A percentile compares a stretch with the other conserved stretches of the same genome.
Conservation (phyloP, 2,888 invertebrate genomes). For the Pristionchus exspectatus region DNA sequence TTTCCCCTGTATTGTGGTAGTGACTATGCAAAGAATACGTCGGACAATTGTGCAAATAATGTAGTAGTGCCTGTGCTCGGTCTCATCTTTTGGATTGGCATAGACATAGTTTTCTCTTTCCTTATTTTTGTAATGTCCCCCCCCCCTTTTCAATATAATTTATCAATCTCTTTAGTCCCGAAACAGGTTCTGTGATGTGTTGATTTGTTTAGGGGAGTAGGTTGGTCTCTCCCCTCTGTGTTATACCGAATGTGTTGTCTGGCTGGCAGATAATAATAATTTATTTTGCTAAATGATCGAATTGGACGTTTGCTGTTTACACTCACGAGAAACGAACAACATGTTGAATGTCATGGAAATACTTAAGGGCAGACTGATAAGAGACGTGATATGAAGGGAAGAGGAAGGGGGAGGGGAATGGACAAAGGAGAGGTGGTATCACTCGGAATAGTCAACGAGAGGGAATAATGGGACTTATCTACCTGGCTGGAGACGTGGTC, state of each 20-base stretch:
- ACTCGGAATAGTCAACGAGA: background rate
- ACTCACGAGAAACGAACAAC: background rate
- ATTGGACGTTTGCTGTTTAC: background rate
- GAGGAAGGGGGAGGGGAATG: slow-evolving; percentile 4
- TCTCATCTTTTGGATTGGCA: background rate
- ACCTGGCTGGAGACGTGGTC: background rate
- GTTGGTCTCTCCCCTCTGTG: slow-evolving; percentile 42
- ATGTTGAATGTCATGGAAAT: slow-evolving; percentile 52
- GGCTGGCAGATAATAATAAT: slow-evolving; percentile 46
- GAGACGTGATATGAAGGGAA: background rate
- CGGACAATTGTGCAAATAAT: slow-evolving; percentile 53
- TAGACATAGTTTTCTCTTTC: background rate
- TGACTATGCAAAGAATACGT: slow-evolving; percentile 41
- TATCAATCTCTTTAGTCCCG: slow-evolving; percentile 54
- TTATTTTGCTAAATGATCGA: slow-evolving; percentile 22
- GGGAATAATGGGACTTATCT: slow-evolving; percentile 33
- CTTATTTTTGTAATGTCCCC: background rate
- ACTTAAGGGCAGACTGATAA: slow-evolving; percentile 43
- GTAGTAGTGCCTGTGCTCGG: slow-evolving; percentile 1
- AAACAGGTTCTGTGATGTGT: slow-evolving; percentile 56
- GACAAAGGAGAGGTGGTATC: slow-evolving; percentile 14
- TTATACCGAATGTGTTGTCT: slow-evolving; percentile 27
- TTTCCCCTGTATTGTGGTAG: slow-evolving; percentile 1
- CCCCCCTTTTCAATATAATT: slow-evolving; percentile 13
- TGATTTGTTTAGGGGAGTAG: slow-evolving; percentile 46